phyloP scores from a whole-genome alignment of 2,113 vertebrate species.

The Lates calcarifer region DNA sequence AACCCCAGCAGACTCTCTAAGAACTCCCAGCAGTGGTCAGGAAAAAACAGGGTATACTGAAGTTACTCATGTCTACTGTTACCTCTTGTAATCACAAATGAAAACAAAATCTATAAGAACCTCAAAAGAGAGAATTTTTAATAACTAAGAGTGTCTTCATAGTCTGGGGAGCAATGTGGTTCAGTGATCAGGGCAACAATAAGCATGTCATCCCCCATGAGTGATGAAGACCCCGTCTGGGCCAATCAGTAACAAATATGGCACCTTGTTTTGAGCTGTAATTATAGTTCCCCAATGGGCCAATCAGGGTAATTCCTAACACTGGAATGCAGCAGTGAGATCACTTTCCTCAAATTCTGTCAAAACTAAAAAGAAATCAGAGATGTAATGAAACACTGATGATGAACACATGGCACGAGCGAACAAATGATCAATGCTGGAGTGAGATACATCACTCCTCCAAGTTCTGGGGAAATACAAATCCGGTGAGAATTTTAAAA shows the following conservation, averaged over 20 bases:
- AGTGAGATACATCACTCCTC: constrained; percentile 18
- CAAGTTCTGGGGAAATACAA: constrained; percentile 18
- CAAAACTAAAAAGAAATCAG: constrained; percentile 48
- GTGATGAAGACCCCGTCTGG: constrained; percentile 53
- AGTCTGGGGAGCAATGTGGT: background rate
- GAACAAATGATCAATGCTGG: constrained; percentile 26
- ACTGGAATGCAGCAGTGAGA: constrained; percentile 27
- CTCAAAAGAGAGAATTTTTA: constrained; percentile 12
- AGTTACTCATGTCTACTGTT: constrained; percentile 32
- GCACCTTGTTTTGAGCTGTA: constrained; percentile 47
- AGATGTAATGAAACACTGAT: constrained; percentile 9
- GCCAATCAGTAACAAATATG: constrained; percentile 55
- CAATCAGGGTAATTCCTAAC: constrained; percentile 52
- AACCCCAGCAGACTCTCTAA: constrained; percentile 52
- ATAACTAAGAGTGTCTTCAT: constrained; percentile 24
- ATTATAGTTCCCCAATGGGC: constrained; percentile 60
- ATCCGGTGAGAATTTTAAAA: constrained; percentile 32
- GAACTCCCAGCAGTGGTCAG: constrained; percentile 48
- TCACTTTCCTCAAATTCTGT: constrained; percentile 46
- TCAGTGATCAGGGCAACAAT: constrained; percentile 40
- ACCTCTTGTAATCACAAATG: constrained; percentile 44
- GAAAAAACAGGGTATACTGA: constrained; percentile 36
- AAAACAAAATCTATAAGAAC: constrained; percentile 34
- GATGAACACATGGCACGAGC: constrained; percentile 33
- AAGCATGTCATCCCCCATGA: constrained; percentile 10